Conservation (phyloP, 2,888 invertebrate genomes). For the Aspidiotus rigidus region DNA sequence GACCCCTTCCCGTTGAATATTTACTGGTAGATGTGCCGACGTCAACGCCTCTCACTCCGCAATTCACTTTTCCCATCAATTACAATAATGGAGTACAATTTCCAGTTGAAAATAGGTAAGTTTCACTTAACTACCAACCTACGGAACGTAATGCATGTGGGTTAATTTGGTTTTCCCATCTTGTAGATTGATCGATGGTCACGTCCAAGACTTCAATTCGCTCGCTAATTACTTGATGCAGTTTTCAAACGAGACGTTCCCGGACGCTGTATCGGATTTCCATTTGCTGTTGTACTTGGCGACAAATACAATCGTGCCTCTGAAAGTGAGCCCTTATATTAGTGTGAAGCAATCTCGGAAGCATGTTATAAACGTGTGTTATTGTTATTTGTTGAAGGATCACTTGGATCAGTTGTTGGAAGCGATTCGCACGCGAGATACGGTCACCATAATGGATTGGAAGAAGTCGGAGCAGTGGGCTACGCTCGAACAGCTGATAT, state of each 20-base stretch:
- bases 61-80: constrained; percentile 61
- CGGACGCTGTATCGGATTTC: constrained; percentile 78
- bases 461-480: constrained; percentile 75
- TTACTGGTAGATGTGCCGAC: constrained; percentile 93
- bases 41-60: constrained; percentile 73
- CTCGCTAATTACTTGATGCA: constrained; percentile 67
- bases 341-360: neutral
- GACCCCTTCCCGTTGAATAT: constrained; percentile 96
- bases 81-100: constrained; percentile 52
- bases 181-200: constrained; percentile 57
- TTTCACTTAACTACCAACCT: neutral
- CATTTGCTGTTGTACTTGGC: constrained; percentile 86
- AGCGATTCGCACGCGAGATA: constrained; percentile 64
- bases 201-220: constrained; percentile 72
- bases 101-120: constrained; percentile 67
- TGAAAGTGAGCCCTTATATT: constrained; percentile 48
- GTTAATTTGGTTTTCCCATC: neutral
- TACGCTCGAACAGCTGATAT: constrained; percentile 68
- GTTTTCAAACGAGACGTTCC: constrained; percentile 55
- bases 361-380: neutral
- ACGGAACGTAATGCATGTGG: no score
- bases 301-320: constrained; percentile 83
- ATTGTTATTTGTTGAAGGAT: constrained; percentile 45
- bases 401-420: constrained; percentile 65
- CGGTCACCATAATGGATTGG: constrained; percentile 65